A percentile compares a stretch with the other conserved stretches of the same genome.
Evolutionary conservation across 2,797 vertebrate species (phyloP).

Genomic region (Anguilla pacifica): DNA sequence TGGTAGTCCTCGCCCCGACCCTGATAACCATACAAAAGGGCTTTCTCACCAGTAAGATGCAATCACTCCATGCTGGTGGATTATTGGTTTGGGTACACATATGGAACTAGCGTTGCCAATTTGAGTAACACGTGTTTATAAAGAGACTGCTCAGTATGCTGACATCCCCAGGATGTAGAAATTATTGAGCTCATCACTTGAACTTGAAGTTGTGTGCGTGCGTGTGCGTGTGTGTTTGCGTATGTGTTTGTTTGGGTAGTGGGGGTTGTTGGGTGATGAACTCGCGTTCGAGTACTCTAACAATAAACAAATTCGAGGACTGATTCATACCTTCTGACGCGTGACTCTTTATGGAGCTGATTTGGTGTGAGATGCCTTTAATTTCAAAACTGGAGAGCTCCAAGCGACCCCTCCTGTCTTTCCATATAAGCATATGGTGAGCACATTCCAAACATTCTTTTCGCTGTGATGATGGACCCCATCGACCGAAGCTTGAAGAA

Average conservation of each 20-base stretch:
- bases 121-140: neutral
- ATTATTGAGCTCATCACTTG: neutral
- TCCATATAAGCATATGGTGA: neutral
- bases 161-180: neutral
- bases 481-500: too few relatives aligned
- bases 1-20: conserved; percentile 62
- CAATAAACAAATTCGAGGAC: neutral
- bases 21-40: conserved; percentile 48
- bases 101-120: neutral
- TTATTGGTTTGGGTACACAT: neutral
- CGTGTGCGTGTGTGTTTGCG: neutral
- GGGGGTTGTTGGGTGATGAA: neutral
- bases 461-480: neutral
- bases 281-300: neutral
- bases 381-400: conserved; percentile 32
- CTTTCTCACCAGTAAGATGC: neutral
- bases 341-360: neutral
- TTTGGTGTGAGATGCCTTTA: neutral
- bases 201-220: neutral
- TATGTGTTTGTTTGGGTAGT: neutral
- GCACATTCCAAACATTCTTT: neutral
- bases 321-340: neutral
- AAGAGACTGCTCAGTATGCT: neutral
- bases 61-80: neutral
- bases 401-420: neutral